These are phyloP conservation scores for Andrena minutula DNA, from an alignment of 2,888 invertebrate species.

Conservation along the genomic window DNA sequence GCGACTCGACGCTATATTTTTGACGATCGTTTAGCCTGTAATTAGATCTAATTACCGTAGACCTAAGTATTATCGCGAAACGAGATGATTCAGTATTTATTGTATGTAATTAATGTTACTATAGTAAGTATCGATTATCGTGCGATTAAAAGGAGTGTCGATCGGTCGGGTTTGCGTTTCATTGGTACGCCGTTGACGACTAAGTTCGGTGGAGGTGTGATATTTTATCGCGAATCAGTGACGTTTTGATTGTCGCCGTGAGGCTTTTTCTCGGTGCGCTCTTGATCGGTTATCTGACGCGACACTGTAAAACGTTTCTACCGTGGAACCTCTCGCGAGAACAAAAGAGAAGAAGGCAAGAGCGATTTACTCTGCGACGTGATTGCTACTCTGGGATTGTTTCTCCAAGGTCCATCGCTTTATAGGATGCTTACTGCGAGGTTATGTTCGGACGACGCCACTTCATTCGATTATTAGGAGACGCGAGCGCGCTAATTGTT, in stretches of 20 bases:
- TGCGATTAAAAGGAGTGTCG: conserved; percentile 35
- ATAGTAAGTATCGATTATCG: conserved; percentile 51
- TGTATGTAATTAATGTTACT: conserved; percentile 62
- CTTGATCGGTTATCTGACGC: too few species aligned
- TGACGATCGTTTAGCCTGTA: conserved; percentile 57
- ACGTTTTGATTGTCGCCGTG: background rate
- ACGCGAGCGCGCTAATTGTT: conserved; percentile 11
- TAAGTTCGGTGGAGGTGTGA: background rate
- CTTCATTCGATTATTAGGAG: conserved; percentile 11
- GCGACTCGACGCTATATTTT: conserved; percentile 47
- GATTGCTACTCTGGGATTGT: conserved; percentile 3
- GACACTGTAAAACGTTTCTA: background rate
- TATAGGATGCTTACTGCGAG: conserved; percentile 11
- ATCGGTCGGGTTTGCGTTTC: conserved; percentile 38
- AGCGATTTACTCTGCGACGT: conserved; percentile 15
- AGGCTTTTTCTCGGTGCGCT: too few species aligned
- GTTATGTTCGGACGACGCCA: conserved; percentile 4
- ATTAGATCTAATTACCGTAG: conserved; percentile 56
- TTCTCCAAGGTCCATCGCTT: conserved; percentile 12
- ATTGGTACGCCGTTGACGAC: background rate
- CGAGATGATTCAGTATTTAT: conserved; percentile 57
- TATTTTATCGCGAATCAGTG: background rate
- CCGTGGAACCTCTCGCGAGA: conserved; percentile 17
- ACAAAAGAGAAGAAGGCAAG: background rate
- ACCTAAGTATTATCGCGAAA: conserved; percentile 39